phyloP scores from a whole-genome alignment of 1,140 invertebrate genomes.

The Papilio helenus region DNA sequence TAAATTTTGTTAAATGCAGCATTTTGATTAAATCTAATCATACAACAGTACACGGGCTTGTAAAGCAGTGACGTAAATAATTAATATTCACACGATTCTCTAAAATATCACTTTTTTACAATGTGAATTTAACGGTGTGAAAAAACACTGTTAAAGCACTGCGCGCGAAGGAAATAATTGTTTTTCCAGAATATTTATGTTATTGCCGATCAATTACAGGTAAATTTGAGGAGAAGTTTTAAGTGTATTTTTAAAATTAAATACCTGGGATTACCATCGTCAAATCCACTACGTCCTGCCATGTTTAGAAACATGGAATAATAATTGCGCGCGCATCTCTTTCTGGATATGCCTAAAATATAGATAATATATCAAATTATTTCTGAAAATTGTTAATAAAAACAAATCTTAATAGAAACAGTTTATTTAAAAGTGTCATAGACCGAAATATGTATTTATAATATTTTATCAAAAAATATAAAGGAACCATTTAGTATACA shows the following conservation, averaged over 20 bases:
- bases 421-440: not conserved
- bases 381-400: not conserved
- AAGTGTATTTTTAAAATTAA: slow-evolving; percentile 60
- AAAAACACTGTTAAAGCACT: slow-evolving; percentile 38
- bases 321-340: slow-evolving; percentile 76
- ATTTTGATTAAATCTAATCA: slow-evolving; percentile 39
- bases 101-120: slow-evolving; percentile 71
- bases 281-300: slow-evolving; percentile 82
- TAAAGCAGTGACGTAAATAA: slow-evolving; percentile 47
- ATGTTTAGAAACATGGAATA: slow-evolving; percentile 82
- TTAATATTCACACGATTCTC: slow-evolving; percentile 53
- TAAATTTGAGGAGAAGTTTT: slow-evolving; percentile 41
- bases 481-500: not conserved
- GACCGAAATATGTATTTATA: not conserved
- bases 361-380: slow-evolving; percentile 1
- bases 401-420: not conserved
- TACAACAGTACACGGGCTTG: slow-evolving; percentile 41
- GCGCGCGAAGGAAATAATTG: slow-evolving; percentile 15
- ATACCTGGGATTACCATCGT: slow-evolving; percentile 82
- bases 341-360: slow-evolving; percentile 53
- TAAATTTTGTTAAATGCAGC: slow-evolving; percentile 58
- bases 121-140: slow-evolving; percentile 63
- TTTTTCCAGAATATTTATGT: slow-evolving; percentile 37
- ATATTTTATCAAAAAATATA: not conserved
- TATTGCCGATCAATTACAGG: slow-evolving; percentile 26